These are phyloP conservation scores for Phalacrocorax aristotelis DNA, from an alignment of 2,113 vertebrate species.

Conservation along the genomic window DNA sequence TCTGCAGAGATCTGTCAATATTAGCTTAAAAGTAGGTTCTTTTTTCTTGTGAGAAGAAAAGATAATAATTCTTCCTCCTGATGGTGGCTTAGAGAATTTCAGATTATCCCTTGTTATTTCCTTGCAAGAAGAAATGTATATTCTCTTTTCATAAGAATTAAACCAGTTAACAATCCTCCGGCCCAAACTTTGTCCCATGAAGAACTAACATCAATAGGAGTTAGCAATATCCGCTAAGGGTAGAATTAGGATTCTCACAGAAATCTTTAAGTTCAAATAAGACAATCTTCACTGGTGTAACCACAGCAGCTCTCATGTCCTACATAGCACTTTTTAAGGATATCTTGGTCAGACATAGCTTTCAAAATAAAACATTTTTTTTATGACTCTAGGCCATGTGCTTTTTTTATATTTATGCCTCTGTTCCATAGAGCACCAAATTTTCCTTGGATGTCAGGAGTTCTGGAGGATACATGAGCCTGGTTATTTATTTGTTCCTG, in stretches of 20 bases:
- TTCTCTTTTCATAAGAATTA: constrained; percentile 66
- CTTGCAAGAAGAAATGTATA: constrained; percentile 57
- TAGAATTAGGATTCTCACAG: constrained; percentile 53
- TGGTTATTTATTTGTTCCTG: background rate
- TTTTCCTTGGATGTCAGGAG: background rate
- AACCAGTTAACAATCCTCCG: constrained; percentile 44
- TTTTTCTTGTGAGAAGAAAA: constrained; percentile 61
- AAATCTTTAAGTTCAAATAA: constrained; percentile 56
- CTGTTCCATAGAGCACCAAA: background rate
- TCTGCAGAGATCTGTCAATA: constrained; percentile 67
- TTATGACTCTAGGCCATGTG: background rate
- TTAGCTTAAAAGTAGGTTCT: constrained; percentile 51
- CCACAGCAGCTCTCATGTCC: constrained; percentile 46
- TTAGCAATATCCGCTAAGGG: constrained; percentile 35
- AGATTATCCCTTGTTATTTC: constrained; percentile 70
- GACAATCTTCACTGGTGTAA: constrained; percentile 38
- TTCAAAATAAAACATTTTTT: constrained; percentile 8
- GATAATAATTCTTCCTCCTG: constrained; percentile 62
- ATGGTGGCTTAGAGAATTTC: constrained; percentile 60
- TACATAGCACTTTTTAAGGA: constrained; percentile 40
- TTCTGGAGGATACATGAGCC: background rate
- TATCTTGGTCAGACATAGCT: constrained; percentile 54
- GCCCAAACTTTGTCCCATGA: constrained; percentile 48
- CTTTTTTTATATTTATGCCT: background rate
- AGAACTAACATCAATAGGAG: constrained; percentile 51